These are phyloP conservation scores for Cetonia aurata DNA, from an alignment of 2,888 invertebrate species.

Conservation along the genomic window DNA sequence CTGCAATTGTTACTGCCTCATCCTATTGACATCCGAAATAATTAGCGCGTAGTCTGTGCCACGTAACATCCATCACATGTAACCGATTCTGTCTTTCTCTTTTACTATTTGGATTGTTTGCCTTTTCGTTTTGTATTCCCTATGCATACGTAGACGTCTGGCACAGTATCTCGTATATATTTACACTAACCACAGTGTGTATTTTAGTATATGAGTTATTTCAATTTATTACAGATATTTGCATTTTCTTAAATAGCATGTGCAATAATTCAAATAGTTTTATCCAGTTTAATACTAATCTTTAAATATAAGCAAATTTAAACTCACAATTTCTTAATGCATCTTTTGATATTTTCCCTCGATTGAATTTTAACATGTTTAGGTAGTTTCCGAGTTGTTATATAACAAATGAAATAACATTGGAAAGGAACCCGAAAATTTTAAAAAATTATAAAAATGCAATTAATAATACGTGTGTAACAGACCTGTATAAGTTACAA, in stretches of 20 bases:
- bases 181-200: conserved; percentile 16
- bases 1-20: conserved; percentile 27
- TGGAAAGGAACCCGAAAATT: too few relatives aligned
- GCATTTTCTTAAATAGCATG: background rate
- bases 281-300: too few relatives aligned
- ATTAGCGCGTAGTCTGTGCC: conserved; percentile 14
- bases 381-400: too few relatives aligned
- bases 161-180: conserved; percentile 19
- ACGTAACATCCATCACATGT: conserved; percentile 30
- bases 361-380: too few relatives aligned
- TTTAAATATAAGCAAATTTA: too few relatives aligned
- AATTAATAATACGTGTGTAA: too few relatives aligned
- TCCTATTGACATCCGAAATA: conserved; percentile 35
- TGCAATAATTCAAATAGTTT: too few relatives aligned
- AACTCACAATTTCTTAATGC: too few relatives aligned
- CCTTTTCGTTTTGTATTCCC: conserved; percentile 22
- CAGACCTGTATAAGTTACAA: too few relatives aligned
- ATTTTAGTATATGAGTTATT: conserved; percentile 1
- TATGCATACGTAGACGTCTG: conserved; percentile 10
- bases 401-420: too few relatives aligned
- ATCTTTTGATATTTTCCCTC: too few relatives aligned
- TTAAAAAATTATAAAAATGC: too few relatives aligned
- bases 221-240: conserved; percentile 5
- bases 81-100: conserved; percentile 28
- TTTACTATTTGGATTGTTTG: conserved; percentile 1